These are phyloP conservation scores for Hirtodrosophila cameraria DNA, from an alignment of 2,888 invertebrate species.

Conservation along the genomic window DNA sequence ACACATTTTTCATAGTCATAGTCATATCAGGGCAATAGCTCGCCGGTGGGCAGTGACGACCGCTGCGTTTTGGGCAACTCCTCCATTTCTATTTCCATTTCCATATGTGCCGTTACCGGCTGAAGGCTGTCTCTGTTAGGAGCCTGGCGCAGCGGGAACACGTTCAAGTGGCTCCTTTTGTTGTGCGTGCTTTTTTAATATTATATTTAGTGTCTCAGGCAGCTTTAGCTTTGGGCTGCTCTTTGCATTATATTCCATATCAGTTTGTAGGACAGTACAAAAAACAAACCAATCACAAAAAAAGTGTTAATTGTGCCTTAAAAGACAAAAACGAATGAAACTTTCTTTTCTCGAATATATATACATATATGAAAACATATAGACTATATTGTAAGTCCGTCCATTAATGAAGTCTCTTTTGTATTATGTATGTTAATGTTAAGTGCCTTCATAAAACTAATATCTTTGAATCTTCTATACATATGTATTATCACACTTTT, in stretches of 20 bases:
- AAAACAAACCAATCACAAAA: slow-evolving; percentile 31
- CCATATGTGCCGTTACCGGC: slow-evolving; percentile 43
- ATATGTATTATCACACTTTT: slow-evolving; percentile 13
- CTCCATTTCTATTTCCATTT: slow-evolving; percentile 63
- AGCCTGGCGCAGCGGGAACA: slow-evolving; percentile 50
- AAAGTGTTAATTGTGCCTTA: slow-evolving; percentile 63
- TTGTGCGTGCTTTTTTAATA: slow-evolving; percentile 26
- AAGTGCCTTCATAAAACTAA: slow-evolving; percentile 56
- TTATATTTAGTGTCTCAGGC: slow-evolving; percentile 19
- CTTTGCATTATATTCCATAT: slow-evolving; percentile 25
- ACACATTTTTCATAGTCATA: slow-evolving; percentile 83
- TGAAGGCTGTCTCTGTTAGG: slow-evolving; percentile 26
- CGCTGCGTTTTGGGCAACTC: slow-evolving; percentile 73
- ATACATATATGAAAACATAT: slow-evolving; percentile 19
- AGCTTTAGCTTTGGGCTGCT: slow-evolving; percentile 7
- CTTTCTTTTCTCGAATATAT: slow-evolving; percentile 42
- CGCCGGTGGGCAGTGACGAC: slow-evolving; percentile 72
- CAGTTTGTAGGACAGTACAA: slow-evolving; percentile 67
- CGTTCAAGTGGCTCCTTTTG: slow-evolving; percentile 51
- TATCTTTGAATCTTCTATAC: slow-evolving; percentile 29
- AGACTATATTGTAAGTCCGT: slow-evolving; percentile 63
- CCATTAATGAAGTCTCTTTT: slow-evolving; percentile 48
- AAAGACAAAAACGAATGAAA: slow-evolving; percentile 7
- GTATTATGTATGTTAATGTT: slow-evolving; percentile 45
- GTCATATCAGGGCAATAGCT: slow-evolving; percentile 67